phyloP scores from a whole-genome alignment of 2,888 invertebrate genomes.

The Meandrusa payeni region DNA sequence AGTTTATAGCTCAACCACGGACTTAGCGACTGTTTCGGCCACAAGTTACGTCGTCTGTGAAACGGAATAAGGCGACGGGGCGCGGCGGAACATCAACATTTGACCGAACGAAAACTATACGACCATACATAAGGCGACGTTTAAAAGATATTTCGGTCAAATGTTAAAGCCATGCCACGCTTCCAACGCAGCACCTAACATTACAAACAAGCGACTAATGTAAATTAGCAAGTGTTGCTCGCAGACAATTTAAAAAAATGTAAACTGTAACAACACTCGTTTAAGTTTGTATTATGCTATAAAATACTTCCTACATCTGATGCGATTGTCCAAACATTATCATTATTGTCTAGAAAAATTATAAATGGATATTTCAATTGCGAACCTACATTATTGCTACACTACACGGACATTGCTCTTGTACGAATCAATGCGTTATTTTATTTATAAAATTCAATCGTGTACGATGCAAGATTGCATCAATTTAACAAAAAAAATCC shows the following conservation, averaged over 20 bases:
- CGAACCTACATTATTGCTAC: constrained; percentile 10
- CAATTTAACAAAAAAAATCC: constrained; percentile 1
- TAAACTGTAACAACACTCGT: constrained; percentile 15
- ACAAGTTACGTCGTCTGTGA: constrained; percentile 50
- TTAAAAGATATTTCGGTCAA: too few species aligned
- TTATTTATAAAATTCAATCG: neutral
- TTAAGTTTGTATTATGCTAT: constrained; percentile 17
- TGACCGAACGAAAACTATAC: neutral
- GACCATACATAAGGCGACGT: too few species aligned
- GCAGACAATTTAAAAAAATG: constrained; percentile 26
- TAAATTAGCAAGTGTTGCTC: constrained; percentile 14
- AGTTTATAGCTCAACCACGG: constrained; percentile 54
- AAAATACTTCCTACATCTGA: neutral
- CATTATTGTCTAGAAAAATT: constrained; percentile 13
- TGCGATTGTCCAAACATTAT: neutral
- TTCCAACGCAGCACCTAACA: constrained; percentile 11
- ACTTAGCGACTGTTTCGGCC: constrained; percentile 66
- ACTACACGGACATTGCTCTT: constrained; percentile 2
- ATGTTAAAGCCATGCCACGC: too few species aligned
- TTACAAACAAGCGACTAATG: constrained; percentile 7
- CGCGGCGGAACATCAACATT: too few species aligned
- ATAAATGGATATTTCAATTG: constrained; percentile 3
- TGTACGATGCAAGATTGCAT: too few species aligned
- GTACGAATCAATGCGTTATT: neutral
- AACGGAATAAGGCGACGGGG: too few species aligned